Base-by-base conservation (phyloP, 2,113 vertebrate species). In the Salvelinus sp. region DNA sequence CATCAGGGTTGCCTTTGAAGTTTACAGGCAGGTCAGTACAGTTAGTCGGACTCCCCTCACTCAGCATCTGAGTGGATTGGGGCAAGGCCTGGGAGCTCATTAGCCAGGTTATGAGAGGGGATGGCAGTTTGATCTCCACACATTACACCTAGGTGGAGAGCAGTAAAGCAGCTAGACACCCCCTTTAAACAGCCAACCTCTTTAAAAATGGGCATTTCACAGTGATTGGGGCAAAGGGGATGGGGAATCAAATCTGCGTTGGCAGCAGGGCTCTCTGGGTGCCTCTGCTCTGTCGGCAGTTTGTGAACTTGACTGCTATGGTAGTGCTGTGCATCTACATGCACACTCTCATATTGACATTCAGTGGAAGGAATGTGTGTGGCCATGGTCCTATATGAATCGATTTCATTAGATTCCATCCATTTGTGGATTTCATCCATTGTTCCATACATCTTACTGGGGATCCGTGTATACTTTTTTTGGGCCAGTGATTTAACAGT, bases 41-140 rank as follows among this genome's bases (percentile, higher is more conserved):
- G 66, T 68, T 33, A 20, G 18, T 33, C 1, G 27, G 4, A 68
- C 66, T 28, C 66, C 66, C 23, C 28, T 33, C 66, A 30, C 30
- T 33, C 58, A 10, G 58, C 20, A 62, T 62, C 18, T 23, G 5
- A 22, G 58, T 7, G n/a, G 38, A 44, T 12, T 62, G 66, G 20
- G 65, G 76, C 27, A 44, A 0, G 38, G 38, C 38, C 38, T 63
- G 69, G 66, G 79, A 78, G 73, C 78, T 85, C 81, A 83, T 85
- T 85, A 85, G 81, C 5, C 72, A 33, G 69, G 58, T n/a, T 71
- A 72, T 67, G 66, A 83, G 74, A 28, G 30, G 54, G 70, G n/a
- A 60, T n/a, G 50, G 54, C 58, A 58, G 70, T 62, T n/a, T 57
- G 27, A 30, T 72, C 54, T 72, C 7, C 27, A 13, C 25, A 54